Conservation (phyloP, 2,797 vertebrate species). For the Ciconia nigra region DNA sequence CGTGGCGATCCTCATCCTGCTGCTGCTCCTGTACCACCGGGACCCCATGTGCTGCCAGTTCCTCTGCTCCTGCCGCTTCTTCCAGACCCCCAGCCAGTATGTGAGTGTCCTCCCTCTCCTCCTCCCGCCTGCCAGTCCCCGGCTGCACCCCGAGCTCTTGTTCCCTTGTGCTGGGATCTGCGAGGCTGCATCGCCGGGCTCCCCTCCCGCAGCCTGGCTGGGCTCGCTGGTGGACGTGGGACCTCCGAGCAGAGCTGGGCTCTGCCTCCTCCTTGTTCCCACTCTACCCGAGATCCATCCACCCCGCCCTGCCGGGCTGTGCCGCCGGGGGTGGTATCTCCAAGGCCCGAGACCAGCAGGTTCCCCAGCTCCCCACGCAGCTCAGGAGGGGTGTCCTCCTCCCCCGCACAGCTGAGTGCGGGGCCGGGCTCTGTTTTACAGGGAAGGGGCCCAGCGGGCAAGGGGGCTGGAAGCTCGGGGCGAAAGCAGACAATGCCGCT, state of each 20-base stretch:
- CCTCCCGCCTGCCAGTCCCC: background rate
- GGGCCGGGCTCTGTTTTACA: background rate
- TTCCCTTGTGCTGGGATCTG: background rate
- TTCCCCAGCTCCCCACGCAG: background rate
- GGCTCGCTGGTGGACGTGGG: background rate
- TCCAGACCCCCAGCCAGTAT: conserved; percentile 72
- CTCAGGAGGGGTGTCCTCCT: background rate
- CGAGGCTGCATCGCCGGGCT: fast-evolving
- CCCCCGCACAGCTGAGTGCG: background rate
- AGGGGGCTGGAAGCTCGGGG: background rate
- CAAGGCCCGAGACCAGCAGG: background rate
- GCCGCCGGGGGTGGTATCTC: background rate
- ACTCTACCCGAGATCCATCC: background rate
- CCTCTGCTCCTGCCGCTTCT: conserved; percentile 78
- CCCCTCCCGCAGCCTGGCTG: background rate
- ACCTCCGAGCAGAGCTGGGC: background rate
- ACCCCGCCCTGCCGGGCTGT: background rate
- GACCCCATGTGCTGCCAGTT: conserved; percentile 82
- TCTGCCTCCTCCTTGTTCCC: background rate
- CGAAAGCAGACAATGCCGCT: conserved; percentile 14
- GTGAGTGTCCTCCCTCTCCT: background rate
- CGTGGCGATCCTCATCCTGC: conserved; percentile 76
- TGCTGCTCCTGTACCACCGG: conserved; percentile 81
- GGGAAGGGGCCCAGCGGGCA: background rate
- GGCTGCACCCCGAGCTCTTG: fast-evolving